Evolutionary conservation across 1,140 invertebrate species (phyloP).

Genomic region (Eufriesea mexicana): DNA sequence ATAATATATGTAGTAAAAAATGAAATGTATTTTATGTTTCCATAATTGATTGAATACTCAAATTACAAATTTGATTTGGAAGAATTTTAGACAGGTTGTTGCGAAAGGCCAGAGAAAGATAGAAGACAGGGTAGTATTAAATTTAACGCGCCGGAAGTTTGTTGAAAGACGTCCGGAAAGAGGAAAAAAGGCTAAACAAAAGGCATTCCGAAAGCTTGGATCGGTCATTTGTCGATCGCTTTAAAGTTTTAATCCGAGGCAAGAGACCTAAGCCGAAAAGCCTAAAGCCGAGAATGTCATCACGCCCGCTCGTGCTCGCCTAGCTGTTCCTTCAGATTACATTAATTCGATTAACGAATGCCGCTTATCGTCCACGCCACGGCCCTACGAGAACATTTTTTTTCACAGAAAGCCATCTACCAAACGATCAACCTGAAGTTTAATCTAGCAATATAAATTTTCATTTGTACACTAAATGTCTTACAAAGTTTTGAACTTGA

Average conservation of each 20-base stretch:
- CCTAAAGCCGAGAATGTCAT: slow-evolving; percentile 58
- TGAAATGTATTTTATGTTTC: background rate
- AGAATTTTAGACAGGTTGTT: background rate
- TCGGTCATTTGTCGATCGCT: slow-evolving; percentile 46
- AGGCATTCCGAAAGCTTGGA: slow-evolving; percentile 14
- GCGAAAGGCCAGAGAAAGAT: background rate
- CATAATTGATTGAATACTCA: background rate
- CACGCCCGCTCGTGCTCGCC: slow-evolving; percentile 63
- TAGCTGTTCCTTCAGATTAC: slow-evolving; percentile 59
- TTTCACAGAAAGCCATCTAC: background rate
- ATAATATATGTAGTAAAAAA: too few species aligned
- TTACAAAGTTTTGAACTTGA: background rate
- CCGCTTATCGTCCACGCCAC: slow-evolving; percentile 59
- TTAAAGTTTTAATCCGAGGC: slow-evolving; percentile 65
- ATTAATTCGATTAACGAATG: slow-evolving; percentile 70
- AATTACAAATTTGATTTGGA: background rate
- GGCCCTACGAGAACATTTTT: slow-evolving; percentile 14
- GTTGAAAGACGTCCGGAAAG: slow-evolving; percentile 50
- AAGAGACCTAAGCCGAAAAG: slow-evolving; percentile 67
- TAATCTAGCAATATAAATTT: background rate
- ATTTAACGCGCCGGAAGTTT: slow-evolving; percentile 45
- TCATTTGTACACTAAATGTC: background rate
- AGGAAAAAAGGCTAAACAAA: slow-evolving; percentile 40
- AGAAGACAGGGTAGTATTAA: background rate
- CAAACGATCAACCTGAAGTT: slow-evolving; percentile 2